phyloP scores from a whole-genome alignment of 2,888 invertebrate genomes.

The Lacanobia oleracea region DNA sequence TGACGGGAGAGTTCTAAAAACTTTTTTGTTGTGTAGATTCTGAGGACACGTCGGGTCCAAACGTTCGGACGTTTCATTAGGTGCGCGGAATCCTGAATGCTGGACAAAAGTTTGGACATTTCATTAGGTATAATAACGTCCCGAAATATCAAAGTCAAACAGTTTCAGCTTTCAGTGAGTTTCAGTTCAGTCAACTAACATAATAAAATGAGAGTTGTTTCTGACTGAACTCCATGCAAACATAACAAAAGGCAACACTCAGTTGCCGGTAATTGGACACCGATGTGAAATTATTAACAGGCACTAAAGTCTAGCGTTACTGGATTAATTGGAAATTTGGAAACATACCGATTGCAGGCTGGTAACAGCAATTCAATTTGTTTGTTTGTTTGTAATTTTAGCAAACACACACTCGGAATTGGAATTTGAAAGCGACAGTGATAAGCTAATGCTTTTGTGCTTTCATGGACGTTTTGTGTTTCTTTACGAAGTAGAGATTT shows the following conservation, averaged over 20 bases:
- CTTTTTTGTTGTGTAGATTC: conserved; percentile 34
- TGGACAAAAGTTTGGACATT: conserved; percentile 15
- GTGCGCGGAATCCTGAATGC: conserved; percentile 17
- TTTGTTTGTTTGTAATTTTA: conserved; percentile 31
- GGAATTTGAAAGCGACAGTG: neutral
- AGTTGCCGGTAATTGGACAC: conserved; percentile 46
- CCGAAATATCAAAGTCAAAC: conserved; percentile 16
- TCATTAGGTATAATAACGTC: conserved; percentile 16
- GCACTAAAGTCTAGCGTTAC: conserved; percentile 26
- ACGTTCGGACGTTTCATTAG: conserved; percentile 31
- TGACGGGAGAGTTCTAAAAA: conserved; percentile 25
- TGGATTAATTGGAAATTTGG: conserved; percentile 46
- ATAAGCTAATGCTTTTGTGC: neutral
- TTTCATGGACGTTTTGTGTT: neutral
- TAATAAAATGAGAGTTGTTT: conserved; percentile 16
- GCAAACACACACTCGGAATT: conserved; percentile 14
- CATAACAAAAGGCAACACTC: conserved; percentile 11
- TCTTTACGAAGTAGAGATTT: too few relatives aligned
- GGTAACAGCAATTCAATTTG: conserved; percentile 21
- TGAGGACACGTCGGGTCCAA: conserved; percentile 26
- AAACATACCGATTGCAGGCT: conserved; percentile 16
- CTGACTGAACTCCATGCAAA: conserved; percentile 13
- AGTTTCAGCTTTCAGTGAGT: conserved; percentile 20
- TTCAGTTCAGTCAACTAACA: conserved; percentile 25
- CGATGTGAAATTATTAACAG: conserved; percentile 43